Evolutionary conservation across 2,113 vertebrate species (phyloP), one percentile per base, ranked within the genome.

Genomic region (Cygnus atratus): DNA sequence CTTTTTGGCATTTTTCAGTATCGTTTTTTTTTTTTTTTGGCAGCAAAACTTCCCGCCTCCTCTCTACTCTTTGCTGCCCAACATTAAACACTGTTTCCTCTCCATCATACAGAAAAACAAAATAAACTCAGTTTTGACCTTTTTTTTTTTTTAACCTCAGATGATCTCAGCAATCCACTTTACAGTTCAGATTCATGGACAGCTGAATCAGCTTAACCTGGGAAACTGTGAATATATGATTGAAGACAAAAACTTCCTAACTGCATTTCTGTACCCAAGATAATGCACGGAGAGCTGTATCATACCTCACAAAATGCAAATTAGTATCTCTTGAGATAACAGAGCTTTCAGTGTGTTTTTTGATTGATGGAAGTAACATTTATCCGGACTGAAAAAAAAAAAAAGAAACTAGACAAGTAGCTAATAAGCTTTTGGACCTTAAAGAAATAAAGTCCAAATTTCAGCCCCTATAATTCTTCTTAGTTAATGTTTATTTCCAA

Each of bases 331-430:
- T 59, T 57, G 75, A 77, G 44, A 78, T 59, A 71, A 77, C 37
- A 80, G 35, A 73, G 13, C 43, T 46, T 59, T 63, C 18, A 39
- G 20, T 73, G 74, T 11, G 41, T 89, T 84, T 78, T 80, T 75
- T 87, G 21, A 75, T 25, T 66, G 1, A 0, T 54, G 39, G 6
- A 66, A 80, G 17, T 48, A 85, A 13, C 35, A 50, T 55, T 87
- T 87, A 80, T 16, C 54, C 20, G 77, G 44, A 17, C 14, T 78
- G 31, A 41, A 48, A 29, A 31, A 17, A 18, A 18, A 59, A 59
- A 4, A 0, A 2, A 57, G 44, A 62, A 62, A 59, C 2, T n/a
- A 68, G 28, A 73, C 10, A 41, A 37, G 8, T 2, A 41, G 22
- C 31, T 82, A 70, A 26, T 58, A 61, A 62, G 26, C 24, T 82